A percentile compares a stretch with the other conserved stretches of the same genome.
These are phyloP conservation scores for Orchestia grillus DNA, from an alignment of 1,140 invertebrate genomes.

Conservation along the genomic window DNA sequence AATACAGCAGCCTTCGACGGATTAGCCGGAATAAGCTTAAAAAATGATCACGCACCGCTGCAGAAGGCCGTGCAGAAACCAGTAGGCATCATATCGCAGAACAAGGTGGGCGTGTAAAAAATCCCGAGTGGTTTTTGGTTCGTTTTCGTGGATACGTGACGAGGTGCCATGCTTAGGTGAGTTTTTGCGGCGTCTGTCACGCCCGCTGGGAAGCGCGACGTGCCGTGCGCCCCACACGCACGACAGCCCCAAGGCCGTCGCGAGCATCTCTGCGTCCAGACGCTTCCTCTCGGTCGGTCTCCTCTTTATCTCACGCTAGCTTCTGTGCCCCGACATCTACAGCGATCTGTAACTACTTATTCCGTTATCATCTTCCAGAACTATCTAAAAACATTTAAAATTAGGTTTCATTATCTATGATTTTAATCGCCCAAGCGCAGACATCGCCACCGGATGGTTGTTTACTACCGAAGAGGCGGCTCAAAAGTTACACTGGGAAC, in stretches of 20 bases:
- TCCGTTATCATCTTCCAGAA: too few relatives aligned
- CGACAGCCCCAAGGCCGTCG: background rate
- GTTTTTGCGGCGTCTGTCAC: conserved; percentile 20
- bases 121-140: background rate
- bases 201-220: background rate
- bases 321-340: too few relatives aligned
- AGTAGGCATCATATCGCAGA: background rate
- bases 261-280: background rate
- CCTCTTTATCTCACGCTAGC: background rate
- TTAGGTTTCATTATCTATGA: too few relatives aligned
- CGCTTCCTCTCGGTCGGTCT: background rate
- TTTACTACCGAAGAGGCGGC: too few relatives aligned
- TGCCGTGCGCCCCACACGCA: background rate
- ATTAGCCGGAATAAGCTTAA: background rate
- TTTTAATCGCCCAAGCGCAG: too few relatives aligned
- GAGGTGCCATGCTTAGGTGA: background rate
- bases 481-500: too few relatives aligned
- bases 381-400: too few relatives aligned
- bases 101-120: background rate
- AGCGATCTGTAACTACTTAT: too few relatives aligned
- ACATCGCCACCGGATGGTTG: too few relatives aligned
- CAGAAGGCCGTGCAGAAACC: background rate
- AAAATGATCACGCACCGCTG: background rate
- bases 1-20: background rate
- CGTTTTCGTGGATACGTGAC: conserved; percentile 12